These are phyloP conservation scores for Catostomus latipinnis DNA, from an alignment of 2,797 vertebrate species.

Conservation along the genomic window DNA sequence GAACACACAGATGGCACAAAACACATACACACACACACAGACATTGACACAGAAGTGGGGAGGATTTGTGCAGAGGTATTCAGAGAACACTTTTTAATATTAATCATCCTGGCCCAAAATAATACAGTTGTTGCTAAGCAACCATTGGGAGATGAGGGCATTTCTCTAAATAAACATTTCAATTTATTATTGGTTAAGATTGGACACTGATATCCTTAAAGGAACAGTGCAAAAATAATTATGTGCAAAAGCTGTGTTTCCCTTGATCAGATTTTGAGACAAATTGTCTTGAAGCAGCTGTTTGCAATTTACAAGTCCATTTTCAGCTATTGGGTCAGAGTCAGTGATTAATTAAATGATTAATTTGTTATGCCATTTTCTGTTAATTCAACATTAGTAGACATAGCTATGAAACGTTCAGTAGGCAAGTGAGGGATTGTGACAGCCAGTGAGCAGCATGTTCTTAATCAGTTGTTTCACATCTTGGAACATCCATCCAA, in stretches of 20 bases:
- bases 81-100: constrained; percentile 62
- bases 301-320: constrained; percentile 12
- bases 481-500: constrained; percentile 3
- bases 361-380: constrained; percentile 35
- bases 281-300: constrained; percentile 29
- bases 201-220: constrained; percentile 44
- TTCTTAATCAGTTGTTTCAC: constrained; percentile 22
- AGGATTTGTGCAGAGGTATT: constrained; percentile 55
- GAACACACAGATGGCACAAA: constrained; percentile 34
- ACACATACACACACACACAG: constrained; percentile 2
- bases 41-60: constrained; percentile 14
- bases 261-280: constrained; percentile 6
- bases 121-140: constrained; percentile 64
- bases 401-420: constrained; percentile 25
- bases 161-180: constrained; percentile 62
- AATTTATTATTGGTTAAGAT: constrained; percentile 48
- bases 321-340: constrained; percentile 37
- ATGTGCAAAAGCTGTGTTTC: constrained; percentile 10
- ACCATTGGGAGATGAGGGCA: constrained; percentile 58
- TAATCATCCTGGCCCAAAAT: constrained; percentile 64
- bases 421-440: constrained; percentile 16
- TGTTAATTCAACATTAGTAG: constrained; percentile 33
- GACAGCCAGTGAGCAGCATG: constrained; percentile 27
- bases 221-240: constrained; percentile 26
- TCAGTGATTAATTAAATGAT: constrained; percentile 42